A percentile compares a stretch with the other conserved stretches of the same genome.
Conservation (phyloP, 2,113 vertebrate species). For the Butastur rufipennis region DNA sequence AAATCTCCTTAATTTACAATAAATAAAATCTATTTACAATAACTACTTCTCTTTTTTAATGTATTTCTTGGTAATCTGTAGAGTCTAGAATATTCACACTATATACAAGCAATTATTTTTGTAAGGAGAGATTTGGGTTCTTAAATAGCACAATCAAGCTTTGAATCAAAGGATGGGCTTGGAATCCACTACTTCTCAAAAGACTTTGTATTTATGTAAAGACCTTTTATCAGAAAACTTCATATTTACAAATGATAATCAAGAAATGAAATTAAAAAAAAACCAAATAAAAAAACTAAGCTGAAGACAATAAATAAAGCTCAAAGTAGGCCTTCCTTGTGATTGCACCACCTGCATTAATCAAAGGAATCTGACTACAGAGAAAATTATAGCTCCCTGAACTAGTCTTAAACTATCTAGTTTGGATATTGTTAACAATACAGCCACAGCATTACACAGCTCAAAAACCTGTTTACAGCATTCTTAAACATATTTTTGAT, state of each 20-base stretch:
- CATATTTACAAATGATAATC: not conserved
- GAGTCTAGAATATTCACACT: not conserved
- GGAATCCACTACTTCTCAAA: not conserved
- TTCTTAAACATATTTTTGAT: not conserved
- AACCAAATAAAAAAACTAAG: not conserved
- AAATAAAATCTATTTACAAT: not conserved
- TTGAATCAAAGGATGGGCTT: not conserved
- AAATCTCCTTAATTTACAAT: not conserved
- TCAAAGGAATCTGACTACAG: not conserved
- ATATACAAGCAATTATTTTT: not conserved
- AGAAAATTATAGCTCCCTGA: not conserved
- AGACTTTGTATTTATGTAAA: not conserved
- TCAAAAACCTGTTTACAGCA: not conserved
- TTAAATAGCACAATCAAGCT: not conserved
- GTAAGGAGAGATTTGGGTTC: not conserved
- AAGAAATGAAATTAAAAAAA: not conserved
- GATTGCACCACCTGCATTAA: not conserved
- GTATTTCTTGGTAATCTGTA: not conserved
- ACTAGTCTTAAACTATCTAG: not conserved
- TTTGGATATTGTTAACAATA: not conserved
- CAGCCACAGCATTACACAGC: not conserved
- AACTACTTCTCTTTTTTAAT: not conserved
- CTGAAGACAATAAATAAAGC: not conserved
- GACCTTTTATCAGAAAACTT: not conserved
- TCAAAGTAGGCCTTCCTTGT: not conserved